Evolutionary conservation across 2,797 vertebrate genomes (phyloP).

Genomic region (Paratrypauchen microcephalus): DNA sequence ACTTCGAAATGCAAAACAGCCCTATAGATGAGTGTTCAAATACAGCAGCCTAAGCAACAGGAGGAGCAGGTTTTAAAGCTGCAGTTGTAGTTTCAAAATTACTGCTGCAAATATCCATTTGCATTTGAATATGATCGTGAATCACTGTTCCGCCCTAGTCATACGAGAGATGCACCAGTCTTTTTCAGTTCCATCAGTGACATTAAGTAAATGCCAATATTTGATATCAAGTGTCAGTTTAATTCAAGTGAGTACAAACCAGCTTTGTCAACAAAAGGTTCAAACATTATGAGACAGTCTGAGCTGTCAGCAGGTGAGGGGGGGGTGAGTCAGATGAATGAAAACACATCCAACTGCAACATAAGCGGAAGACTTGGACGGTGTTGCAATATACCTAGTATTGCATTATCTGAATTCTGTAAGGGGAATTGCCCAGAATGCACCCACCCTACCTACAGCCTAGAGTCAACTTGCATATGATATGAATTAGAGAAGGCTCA

Average conservation of each 20-base stretch:
- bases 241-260: no score
- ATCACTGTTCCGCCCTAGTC: background rate
- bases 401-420: background rate
- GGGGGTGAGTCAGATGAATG: no score
- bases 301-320: no score
- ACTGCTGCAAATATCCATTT: background rate
- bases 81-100: background rate
- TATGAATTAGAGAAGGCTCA: slow-evolving; percentile 22
- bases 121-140: background rate
- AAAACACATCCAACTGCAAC: background rate
- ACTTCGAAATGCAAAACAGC: no score
- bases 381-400: slow-evolving; percentile 17
- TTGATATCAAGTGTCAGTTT: no score
- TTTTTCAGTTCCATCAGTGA: no score
- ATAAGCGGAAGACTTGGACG: background rate
- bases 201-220: no score
- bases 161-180: background rate
- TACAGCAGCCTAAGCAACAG: background rate
- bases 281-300: no score
- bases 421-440: background rate
- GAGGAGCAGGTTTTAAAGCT: background rate
- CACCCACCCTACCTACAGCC: slow-evolving; percentile 36
- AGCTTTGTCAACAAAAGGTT: no score
- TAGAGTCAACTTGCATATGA: slow-evolving; percentile 12
- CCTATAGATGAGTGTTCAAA: background rate